Conservation (phyloP, 2,113 vertebrate genomes). For the Lophotis ruficrista region DNA sequence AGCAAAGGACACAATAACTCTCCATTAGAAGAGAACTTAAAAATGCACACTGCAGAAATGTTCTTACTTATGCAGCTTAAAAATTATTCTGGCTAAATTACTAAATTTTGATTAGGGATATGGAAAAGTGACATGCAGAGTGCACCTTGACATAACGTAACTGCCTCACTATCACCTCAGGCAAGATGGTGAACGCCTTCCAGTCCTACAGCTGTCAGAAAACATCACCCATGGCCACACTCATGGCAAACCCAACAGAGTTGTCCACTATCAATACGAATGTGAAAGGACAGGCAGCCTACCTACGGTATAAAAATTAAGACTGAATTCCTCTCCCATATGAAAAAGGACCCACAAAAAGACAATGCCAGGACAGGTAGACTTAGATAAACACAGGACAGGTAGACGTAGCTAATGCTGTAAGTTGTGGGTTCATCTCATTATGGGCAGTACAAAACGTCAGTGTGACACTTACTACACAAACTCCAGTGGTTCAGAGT, state of each 20-base stretch:
- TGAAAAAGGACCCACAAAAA: neutral
- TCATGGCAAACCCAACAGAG: neutral
- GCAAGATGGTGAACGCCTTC: neutral
- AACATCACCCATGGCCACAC: neutral
- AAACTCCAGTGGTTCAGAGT: neutral
- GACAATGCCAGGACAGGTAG: neutral
- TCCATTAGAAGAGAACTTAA: neutral
- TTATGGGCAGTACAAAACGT: neutral
- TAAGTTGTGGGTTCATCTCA: neutral
- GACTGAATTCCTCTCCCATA: neutral
- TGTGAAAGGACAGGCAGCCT: neutral
- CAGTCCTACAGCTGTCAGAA: neutral
- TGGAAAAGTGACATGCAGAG: neutral
- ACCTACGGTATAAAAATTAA: neutral
- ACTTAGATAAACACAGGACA: neutral
- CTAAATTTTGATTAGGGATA: neutral
- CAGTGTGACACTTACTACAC: neutral
- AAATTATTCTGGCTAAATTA: neutral
- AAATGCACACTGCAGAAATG: neutral
- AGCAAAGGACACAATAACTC: neutral
- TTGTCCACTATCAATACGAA: neutral
- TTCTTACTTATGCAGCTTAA: neutral
- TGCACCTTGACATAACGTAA: accelerated
- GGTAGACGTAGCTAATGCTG: neutral
- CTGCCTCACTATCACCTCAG: neutral